phyloP scores from a whole-genome alignment of 2,113 vertebrate genomes.

The Bambusicola thoracicus region DNA sequence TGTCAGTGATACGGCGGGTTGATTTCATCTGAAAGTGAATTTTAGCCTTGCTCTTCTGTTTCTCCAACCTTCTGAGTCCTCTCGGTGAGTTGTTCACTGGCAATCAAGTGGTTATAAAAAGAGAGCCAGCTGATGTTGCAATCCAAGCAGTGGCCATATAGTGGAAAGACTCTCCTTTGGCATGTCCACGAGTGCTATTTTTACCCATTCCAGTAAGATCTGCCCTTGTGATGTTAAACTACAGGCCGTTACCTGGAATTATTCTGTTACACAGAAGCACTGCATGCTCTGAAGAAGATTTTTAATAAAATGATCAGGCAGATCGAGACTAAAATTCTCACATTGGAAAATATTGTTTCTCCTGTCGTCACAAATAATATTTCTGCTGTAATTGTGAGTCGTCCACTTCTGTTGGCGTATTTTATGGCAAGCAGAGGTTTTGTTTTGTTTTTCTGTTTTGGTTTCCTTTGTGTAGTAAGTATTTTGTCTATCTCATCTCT shows the following conservation, averaged over 20 bases:
- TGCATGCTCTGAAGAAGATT: not conserved
- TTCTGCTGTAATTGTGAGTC: not conserved
- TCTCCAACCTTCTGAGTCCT: not conserved
- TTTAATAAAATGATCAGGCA: not conserved
- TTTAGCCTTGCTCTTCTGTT: not conserved
- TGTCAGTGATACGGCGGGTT: not conserved
- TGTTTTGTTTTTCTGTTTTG: not conserved
- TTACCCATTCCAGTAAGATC: conserved; percentile 72
- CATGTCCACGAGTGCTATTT: conserved; percentile 67
- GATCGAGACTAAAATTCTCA: not conserved
- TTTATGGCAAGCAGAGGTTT: not conserved
- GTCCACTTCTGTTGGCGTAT: not conserved
- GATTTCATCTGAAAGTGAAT: conserved; percentile 7
- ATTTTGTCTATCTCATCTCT: not conserved
- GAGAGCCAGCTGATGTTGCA: conserved; percentile 61
- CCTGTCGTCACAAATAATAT: not conserved
- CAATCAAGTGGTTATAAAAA: conserved; percentile 49
- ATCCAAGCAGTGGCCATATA: conserved; percentile 47
- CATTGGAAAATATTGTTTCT: not conserved
- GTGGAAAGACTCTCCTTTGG: conserved; percentile 68
- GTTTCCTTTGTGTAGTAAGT: not conserved
- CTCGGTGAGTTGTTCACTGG: not conserved
- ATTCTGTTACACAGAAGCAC: conserved; percentile 29
- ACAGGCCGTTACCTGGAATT: conserved; percentile 53
- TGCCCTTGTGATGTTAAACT: conserved; percentile 62